Evolutionary conservation across 2,888 invertebrate species (phyloP).

Genomic region (Ametastegia equiseti): DNA sequence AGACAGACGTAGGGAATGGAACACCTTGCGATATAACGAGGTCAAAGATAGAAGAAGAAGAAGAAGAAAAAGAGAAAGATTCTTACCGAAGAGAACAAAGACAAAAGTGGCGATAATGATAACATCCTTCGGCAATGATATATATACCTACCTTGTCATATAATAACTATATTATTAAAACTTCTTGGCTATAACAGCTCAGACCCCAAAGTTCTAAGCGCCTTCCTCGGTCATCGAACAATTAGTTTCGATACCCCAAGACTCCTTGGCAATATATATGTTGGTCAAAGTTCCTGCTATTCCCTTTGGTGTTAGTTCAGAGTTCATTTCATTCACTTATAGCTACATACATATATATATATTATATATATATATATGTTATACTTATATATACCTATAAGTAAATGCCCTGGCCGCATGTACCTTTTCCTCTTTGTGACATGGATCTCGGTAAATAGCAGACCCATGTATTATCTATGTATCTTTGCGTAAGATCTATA

Average conservation of each 20-base stretch:
- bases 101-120: not conserved
- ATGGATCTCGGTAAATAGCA: not conserved
- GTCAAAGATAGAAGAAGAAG: not conserved
- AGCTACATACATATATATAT: not conserved
- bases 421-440: no score
- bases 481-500: not conserved
- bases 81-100: not conserved
- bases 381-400: no score
- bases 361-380: no score
- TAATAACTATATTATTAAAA: conserved; percentile 12
- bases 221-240: conserved; percentile 9
- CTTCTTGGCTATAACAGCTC: not conserved
- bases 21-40: conserved; percentile 5
- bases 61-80: no score
- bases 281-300: conserved; percentile 35
- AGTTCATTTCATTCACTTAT: conserved; percentile 27
- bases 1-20: not conserved
- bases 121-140: not conserved
- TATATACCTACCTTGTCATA: not conserved
- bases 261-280: conserved; percentile 28
- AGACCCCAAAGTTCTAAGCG: conserved; percentile 38
- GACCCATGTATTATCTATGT: no score
- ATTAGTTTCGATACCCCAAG: conserved; percentile 36
- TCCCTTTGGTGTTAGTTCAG: conserved; percentile 19
- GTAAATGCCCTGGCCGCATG: no score